Conservation (phyloP, 2,113 vertebrate genomes). For the Coreoperca whiteheadi region DNA sequence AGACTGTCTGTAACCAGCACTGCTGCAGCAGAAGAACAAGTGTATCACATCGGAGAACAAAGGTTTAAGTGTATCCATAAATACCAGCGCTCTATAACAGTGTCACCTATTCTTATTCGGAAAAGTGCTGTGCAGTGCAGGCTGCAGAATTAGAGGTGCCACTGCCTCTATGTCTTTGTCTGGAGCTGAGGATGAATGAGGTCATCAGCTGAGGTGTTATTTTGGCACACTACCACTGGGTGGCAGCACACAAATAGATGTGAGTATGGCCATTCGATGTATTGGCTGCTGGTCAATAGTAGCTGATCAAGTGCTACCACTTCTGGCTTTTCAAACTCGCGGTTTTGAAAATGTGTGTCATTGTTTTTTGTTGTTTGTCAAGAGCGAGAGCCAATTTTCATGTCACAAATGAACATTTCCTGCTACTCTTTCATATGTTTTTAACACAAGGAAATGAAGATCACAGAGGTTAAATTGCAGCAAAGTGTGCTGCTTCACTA, state of each 20-base stretch:
- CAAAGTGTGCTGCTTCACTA: neutral
- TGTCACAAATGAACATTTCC: neutral
- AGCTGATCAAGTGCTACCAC: neutral
- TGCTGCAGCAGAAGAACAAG: conserved; percentile 30
- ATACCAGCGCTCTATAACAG: conserved; percentile 45
- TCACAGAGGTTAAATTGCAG: neutral
- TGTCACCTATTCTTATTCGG: conserved; percentile 58
- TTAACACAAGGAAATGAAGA: neutral
- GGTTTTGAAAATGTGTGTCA: neutral
- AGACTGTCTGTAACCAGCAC: neutral
- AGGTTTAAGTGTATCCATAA: conserved; percentile 62
- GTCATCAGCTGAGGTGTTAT: conserved; percentile 41
- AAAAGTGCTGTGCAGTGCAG: conserved; percentile 61
- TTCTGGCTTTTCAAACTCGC: neutral
- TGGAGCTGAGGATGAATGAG: conserved; percentile 61
- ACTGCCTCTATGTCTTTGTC: conserved; percentile 63
- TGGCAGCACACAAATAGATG: conserved; percentile 74
- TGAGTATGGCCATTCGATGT: neutral
- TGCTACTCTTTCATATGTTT: neutral
- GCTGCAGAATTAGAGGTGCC: conserved; percentile 66
- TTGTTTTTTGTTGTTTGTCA: neutral
- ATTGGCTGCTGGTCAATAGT: too few species aligned
- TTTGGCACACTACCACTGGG: conserved; percentile 72
- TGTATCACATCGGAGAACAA: conserved; percentile 36
- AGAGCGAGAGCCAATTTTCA: neutral